Conservation (phyloP, 2,888 invertebrate species). For the Diarsia brunnea region DNA sequence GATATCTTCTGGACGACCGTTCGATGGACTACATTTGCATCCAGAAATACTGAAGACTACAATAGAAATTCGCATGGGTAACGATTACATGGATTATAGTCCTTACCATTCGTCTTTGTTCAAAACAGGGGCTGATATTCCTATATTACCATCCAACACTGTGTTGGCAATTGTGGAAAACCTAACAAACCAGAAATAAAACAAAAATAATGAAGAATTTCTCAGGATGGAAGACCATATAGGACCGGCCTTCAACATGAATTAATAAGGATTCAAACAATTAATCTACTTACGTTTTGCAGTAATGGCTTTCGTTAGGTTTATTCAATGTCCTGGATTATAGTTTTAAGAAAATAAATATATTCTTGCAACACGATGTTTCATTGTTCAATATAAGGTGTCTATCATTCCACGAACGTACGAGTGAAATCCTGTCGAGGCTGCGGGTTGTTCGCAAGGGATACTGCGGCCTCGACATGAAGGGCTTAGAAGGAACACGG, state of each 20-base stretch:
- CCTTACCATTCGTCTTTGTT: slow-evolving; percentile 70
- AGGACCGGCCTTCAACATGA: neutral
- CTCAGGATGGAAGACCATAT: neutral
- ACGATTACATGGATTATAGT: slow-evolving; percentile 82
- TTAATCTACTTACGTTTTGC: neutral
- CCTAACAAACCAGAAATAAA: slow-evolving; percentile 2
- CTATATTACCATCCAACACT: slow-evolving; percentile 34
- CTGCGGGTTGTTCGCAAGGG: no score
- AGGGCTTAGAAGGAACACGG: no score
- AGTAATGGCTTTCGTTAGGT: neutral
- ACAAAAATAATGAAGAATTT: neutral
- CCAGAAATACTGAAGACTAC: slow-evolving; percentile 80
- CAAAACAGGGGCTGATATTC: slow-evolving; percentile 52
- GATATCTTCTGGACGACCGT: slow-evolving; percentile 60
- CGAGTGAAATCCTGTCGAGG: no score
- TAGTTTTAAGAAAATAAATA: slow-evolving; percentile 26
- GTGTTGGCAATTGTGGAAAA: slow-evolving; percentile 24
- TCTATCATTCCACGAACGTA: no score
- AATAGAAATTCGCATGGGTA: slow-evolving; percentile 73
- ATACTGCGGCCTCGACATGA: no score
- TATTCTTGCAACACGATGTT: slow-evolving; percentile 8
- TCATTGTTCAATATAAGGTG: no score
- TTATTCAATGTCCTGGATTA: neutral
- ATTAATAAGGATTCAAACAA: neutral
- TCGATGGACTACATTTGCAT: slow-evolving; percentile 77